Percentiles rank a stretch among this genome's conserved stretches.
phyloP scores from a whole-genome alignment of 2,797 vertebrate genomes.

The Simalia tracyae region DNA sequence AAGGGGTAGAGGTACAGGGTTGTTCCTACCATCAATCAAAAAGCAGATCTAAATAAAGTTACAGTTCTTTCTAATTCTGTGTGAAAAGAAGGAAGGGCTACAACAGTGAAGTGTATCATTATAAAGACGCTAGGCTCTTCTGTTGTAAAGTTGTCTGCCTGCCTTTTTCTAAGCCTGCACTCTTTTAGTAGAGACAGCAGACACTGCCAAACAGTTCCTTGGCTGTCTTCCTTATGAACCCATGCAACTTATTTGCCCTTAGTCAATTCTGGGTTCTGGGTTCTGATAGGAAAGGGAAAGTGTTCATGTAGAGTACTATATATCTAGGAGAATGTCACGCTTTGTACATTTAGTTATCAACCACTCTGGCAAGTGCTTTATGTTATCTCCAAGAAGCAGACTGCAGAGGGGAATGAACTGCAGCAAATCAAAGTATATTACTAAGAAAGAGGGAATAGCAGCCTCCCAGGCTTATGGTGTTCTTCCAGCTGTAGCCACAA shows the following conservation, averaged over 20 bases:
- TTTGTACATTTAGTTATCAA: constrained; percentile 72
- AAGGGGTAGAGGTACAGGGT: background rate
- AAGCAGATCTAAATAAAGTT: background rate
- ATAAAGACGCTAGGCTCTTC: background rate
- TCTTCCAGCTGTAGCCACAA: constrained; percentile 57
- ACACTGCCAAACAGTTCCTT: constrained; percentile 41
- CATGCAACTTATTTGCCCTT: constrained; percentile 58
- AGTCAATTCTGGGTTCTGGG: constrained; percentile 60
- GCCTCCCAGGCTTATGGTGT: constrained; percentile 52
- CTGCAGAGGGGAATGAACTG: constrained; percentile 73
- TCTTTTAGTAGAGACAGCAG: constrained; percentile 26
- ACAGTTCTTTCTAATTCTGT: background rate
- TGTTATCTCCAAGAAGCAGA: constrained; percentile 75
- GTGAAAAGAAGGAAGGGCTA: background rate
- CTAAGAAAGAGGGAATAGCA: constrained; percentile 57
- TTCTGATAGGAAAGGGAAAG: constrained; percentile 66
- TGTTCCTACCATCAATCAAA: background rate
- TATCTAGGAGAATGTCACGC: constrained; percentile 72
- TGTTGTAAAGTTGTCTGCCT: background rate
- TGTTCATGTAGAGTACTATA: constrained; percentile 65
- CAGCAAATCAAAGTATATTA: constrained; percentile 70
- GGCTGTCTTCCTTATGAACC: constrained; percentile 42
- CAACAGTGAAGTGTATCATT: background rate
- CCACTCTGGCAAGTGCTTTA: constrained; percentile 70
- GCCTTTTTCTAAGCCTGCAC: constrained; percentile 25